Percentiles rank a stretch among this genome's conserved stretches.
These are phyloP conservation scores for Tadarida brasiliensis DNA, from an alignment of 2,797 vertebrate species.

Conservation along the genomic window DNA sequence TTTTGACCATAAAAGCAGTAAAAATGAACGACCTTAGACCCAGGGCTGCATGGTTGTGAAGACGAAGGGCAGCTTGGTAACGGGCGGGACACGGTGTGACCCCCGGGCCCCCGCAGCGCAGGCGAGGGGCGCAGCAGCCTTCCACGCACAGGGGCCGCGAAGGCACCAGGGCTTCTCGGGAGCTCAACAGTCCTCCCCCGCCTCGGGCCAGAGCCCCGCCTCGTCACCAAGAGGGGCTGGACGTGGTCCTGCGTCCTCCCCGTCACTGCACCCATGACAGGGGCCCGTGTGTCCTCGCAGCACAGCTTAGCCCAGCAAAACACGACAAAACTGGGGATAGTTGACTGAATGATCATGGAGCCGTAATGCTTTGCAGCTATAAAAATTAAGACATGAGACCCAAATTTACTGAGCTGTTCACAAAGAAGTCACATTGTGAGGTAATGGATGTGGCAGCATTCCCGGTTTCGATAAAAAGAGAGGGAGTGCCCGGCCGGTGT, in stretches of 20 bases:
- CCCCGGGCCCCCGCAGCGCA: too few relatives aligned
- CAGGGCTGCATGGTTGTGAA: neutral
- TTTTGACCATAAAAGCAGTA: neutral
- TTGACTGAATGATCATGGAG: neutral
- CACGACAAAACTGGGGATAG: accelerated
- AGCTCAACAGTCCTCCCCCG: too few relatives aligned
- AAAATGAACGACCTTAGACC: neutral
- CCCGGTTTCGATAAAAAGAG: neutral
- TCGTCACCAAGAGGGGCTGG: neutral
- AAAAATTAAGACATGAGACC: neutral
- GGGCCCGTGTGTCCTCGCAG: accelerated
- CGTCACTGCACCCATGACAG: neutral
- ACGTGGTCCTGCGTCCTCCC: neutral
- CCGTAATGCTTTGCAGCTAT: neutral
- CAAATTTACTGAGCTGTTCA: neutral
- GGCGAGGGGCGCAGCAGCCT: too few relatives aligned
- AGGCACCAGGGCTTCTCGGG: too few relatives aligned
- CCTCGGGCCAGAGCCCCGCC: neutral
- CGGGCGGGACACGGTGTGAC: too few relatives aligned
- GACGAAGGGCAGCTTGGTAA: neutral
- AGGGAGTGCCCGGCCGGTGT: neutral
- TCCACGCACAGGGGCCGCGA: too few relatives aligned
- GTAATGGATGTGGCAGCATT: neutral
- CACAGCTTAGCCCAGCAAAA: too few relatives aligned
- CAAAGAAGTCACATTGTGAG: neutral